Base-by-base conservation (phyloP, 2,888 invertebrate species). In the Aporophyla lueneburgensis region DNA sequence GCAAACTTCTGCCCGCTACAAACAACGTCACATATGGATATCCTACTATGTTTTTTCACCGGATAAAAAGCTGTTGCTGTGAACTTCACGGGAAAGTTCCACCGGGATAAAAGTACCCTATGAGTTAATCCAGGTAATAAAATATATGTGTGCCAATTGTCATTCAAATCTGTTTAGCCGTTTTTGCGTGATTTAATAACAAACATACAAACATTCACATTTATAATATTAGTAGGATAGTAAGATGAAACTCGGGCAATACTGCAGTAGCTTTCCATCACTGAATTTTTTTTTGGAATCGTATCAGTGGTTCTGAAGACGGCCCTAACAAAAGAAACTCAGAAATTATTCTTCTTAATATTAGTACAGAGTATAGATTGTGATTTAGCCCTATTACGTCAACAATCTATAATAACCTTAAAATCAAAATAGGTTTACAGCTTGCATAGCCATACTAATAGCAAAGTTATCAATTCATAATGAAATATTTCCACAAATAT, bases 401-500 rank as follows among this genome's bases (percentile, higher is more conserved):
- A 27, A 7, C 6, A 58, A n/a, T 67, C 2, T 24, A 74, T 14
- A 54, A 19, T 24, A 51, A 9, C 16, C 2, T 7, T 49, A 9
- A 56, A 33, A 74, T 5, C 21, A 33, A 49, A 43, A 27, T 46
- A 9, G 7, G 40, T 54, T 43, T 16, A 21, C 54, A 21, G 53
- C 7, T 16, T 62, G 10, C 33, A 27, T 51, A 49, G 16, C 14
- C 21, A n/a, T n/a, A 43, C 27, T 16, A 24, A 40, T 59, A 33
- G 24, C 7, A 65, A 10, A 9, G 63, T 46, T 78, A n/a, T 40
- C 4, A 12, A 66, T 65, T 61, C 9, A 5, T 10, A 80, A 53
- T 40, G 54, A 21, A 40, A 65, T 54, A 46, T 69, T 65, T 69
- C 53, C 46, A 81, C 40, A 21, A 56, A 49, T 61, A 71, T 67